Base-by-base conservation (phyloP, 1,140 invertebrate genomes). In the Aradophagus sp. region DNA sequence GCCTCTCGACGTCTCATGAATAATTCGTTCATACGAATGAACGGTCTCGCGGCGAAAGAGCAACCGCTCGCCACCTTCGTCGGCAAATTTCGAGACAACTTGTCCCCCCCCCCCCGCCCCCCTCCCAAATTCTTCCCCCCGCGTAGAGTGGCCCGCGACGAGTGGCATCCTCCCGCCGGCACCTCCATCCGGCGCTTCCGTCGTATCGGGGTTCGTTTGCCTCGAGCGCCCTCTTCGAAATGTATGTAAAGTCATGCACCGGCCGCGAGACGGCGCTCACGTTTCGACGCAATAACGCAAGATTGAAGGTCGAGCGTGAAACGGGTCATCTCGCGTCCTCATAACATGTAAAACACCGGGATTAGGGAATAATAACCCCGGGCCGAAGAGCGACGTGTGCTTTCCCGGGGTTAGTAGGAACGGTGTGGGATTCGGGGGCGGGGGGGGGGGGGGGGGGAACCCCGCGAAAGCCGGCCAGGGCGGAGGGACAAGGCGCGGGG, bases 291-390 rank as follows among this genome's bases (percentile, higher is more conserved):
- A 76, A 82, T 77, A 80, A 79, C 72, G 74, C 76, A 76, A 81
- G 76, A 81, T 79, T 75, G 80, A 80, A 80, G 80, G 78, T 80
- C 74, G 75, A 65, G 36, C 45, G 71, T 73, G 62, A 73, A 73
- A 74, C 71, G 47, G 58, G 56, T 42, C 31, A 66, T 66, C 76
- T 62, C 53, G 34, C 62, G 61, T 77, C 62, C 77, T 83, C 79
- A 78, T 83, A 82, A 83, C 78, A 80, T 82, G 81, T 80, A 83
- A 83, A 83, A 83, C 80, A 81, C 69, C 71, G 50, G 80, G 80
- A 82, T 83, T 79, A 80, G 62, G 61, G 77, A 74, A 78, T 79
- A 79, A 81, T 82, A 80, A 80, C 77, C 53, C 36, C n/a, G 58
- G 32, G 34, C 35, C 5, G 35, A 13, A 44, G 17, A n/a, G 35